Evolutionary conservation across 2,888 invertebrate species (phyloP), one percentile per base, ranked within the genome.

Genomic region (Phragmatobia fuliginosa): DNA sequence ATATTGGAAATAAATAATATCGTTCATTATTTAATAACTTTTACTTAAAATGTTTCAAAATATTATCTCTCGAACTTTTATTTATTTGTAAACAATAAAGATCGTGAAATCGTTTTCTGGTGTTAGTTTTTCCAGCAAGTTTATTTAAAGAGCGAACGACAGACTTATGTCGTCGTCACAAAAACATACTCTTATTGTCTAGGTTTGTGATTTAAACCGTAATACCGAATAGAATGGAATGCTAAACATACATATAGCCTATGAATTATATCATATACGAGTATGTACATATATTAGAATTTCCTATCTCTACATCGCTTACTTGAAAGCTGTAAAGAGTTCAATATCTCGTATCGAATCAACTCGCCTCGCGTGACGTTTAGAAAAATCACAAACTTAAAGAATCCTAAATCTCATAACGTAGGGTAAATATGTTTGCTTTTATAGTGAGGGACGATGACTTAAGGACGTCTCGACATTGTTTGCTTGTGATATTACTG

Each of bases 401-500:
- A 56, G 60, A 59, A 31, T 63, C 60, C 36, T 64, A 65, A 49
- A 66, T 70, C 49, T 68, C 59, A 69, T 66, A 71, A 58, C 67
- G 32, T 28, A 70, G 72, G 49, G 52, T 75, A 75, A 76, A 76
- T 68, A 66, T 68, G 63, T 66, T 78, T 36, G n/a, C 45, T 36
- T 31, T 56, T 41, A 69, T 59, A 64, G 62, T 65, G 28, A 63
- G 32, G 73, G 58, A 52, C 33, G 63, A 59, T 61, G 49, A 18
- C 73, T 67, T 66, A 66, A 67, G 68, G 72, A 65, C 63, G 67
- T 52, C 72, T 66, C 76, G 59, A 28, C 58, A 45, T 61, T 83
- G 81, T 85, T 82, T 76, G 73, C 75, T 70, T 66, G 64, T 66
- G 49, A 74, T 80, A 73, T 77, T 79, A 78, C 72, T 68, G 66